Base-by-base conservation (phyloP, 2,113 vertebrate genomes). In the Cinclus mexicanus region DNA sequence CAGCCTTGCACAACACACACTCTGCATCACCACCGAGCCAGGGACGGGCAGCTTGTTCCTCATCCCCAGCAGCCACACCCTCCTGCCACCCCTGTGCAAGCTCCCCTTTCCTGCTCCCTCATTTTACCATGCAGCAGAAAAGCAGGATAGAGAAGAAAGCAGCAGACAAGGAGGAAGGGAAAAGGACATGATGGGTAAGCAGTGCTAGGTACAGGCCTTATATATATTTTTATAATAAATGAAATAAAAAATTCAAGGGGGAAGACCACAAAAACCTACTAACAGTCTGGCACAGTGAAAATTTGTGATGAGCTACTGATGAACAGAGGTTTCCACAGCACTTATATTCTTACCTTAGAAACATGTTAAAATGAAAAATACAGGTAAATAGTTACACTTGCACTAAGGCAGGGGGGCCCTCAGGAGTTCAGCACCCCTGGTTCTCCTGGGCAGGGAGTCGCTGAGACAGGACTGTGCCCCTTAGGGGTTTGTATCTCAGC, bases 11-110 rank as follows among this genome's bases (percentile, higher is more conserved):
- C 69, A 68, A 63, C 2, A 1, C 28, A 23, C 23, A 12, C 7
- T 6, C n/a, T 14, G 13, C 50, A 24, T 50, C n/a, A 22, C 22
- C 35, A 7, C 24, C 0, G 0, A 71, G 41, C 53, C 59, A 35
- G 76, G 56, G 84, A 13, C 2, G 0, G 20, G 61, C 69, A 67
- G 49, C 44, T 79, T 12, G 49, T 60, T 57, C 69, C 60, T 63
- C 18, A 35, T 9, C 29, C 35, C 13, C n/a, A 33, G 67, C 75
- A 83, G 31, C 25, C 26, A 39, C 47, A 8, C 19, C 39, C 42
- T 39, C 41, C 52, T 63, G 24, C 16, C 3, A 3, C 12, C n/a
- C 55, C 39, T 23, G n/a, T 52, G 41, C 42, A 22, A 10, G 3
- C 16, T 89, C 42, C 78, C 16, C 14, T 8, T 69, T 72, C 71